Base-by-base conservation (phyloP, 2,888 invertebrate genomes). In the Heliconius aoede region DNA sequence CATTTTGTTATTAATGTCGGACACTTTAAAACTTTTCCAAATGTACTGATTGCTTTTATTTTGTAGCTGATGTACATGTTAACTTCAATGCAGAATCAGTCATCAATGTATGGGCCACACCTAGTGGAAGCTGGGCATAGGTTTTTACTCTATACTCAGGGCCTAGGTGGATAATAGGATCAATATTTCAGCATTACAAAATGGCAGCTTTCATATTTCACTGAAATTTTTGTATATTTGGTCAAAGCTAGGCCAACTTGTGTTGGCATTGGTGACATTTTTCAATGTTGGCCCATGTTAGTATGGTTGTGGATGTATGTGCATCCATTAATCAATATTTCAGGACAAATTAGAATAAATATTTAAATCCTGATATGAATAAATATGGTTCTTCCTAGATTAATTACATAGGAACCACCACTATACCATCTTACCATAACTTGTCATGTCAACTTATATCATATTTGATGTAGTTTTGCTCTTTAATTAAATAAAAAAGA, bases 251-350 rank as follows among this genome's bases (percentile, higher is more conserved):
- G 65, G 8, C 36, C 65, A 65, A 36, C 36, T 24, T 65, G n/a
- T 8, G 36, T 24, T 60, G 13, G n/a, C n/a, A n/a, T n/a, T n/a
- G n/a, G n/a, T n/a, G 13, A 58, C 58, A 58, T 36, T 1, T 13
- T 15, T 36, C 21, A 11, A 21, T 36, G 24, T 65, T 65, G 65
- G 24, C 13, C 60, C 36, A 36, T 36, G 36, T 36, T 36, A 36
- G 36, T 36, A 36, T 11, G 7, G 13, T 24, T 24, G 26, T 36
- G 61, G n/a, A 26, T 60, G 58, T 24, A 58, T n/a, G n/a, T 7
- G 9, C 60, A 64, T 5, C 13, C 13, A 5, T 64, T 32, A n/a
- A 36, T 64, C 64, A 64, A 64, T 64, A 64, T 64, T 64, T 64
- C 32, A 64, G 62, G 32, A 4, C 32, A 64, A 32, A 11, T n/a